Evolutionary conservation across 2,797 vertebrate genomes (phyloP).

Genomic region (Syngnathus rostellatus): DNA sequence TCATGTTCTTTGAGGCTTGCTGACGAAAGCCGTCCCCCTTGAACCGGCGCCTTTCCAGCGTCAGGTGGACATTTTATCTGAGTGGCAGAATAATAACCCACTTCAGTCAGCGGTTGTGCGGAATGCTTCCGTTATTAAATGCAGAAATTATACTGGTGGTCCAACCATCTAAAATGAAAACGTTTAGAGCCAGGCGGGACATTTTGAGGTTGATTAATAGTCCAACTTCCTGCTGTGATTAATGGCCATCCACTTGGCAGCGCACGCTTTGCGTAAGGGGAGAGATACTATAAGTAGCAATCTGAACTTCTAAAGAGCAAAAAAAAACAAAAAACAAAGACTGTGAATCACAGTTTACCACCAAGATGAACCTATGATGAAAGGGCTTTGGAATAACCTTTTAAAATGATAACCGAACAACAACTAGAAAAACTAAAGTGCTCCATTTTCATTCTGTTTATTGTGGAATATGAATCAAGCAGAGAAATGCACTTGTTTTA

Average conservation of each 20-base stretch:
- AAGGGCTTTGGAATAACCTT: conserved; percentile 28
- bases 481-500: no score
- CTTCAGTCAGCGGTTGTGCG: conserved; percentile 37
- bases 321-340: conserved; percentile 74
- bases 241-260: conserved; percentile 77
- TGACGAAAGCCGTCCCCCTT: conserved; percentile 31
- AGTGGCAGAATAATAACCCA: conserved; percentile 37
- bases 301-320: conserved; percentile 65
- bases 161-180: conserved; percentile 71
- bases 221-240: conserved; percentile 81
- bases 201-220: conserved; percentile 76
- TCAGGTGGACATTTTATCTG: conserved; percentile 28
- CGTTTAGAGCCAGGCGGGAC: conserved; percentile 69
- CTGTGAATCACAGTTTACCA: conserved; percentile 81
- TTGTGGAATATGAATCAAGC: no score
- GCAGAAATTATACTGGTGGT: conserved; percentile 58
- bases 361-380: conserved; percentile 48
- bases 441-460: no score
- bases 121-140: conserved; percentile 45
- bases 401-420: background rate
- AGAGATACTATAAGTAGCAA: conserved; percentile 70
- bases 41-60: conserved; percentile 29
- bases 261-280: conserved; percentile 77
- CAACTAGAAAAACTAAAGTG: conserved; percentile 1
- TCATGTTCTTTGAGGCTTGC: conserved; percentile 25